A percentile compares a stretch with the other conserved stretches of the same genome.
phyloP scores from a whole-genome alignment of 2,888 invertebrate species.

The Dasysyrphus albostriatus region DNA sequence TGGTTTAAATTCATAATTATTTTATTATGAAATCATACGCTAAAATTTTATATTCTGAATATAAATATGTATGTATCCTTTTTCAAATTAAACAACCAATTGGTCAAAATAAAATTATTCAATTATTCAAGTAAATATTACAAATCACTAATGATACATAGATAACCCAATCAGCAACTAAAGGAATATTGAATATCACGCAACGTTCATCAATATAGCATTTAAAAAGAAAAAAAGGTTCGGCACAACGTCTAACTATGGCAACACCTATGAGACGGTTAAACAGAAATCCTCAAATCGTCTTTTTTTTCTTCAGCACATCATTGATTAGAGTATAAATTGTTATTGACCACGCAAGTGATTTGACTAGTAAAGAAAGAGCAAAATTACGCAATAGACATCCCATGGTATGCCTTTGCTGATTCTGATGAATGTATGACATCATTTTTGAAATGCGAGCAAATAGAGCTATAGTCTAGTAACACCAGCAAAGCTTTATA shows the following conservation, averaged over 20 bases:
- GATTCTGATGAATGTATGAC: conserved; percentile 45
- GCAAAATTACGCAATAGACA: conserved; percentile 14
- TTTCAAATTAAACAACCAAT: too few relatives aligned
- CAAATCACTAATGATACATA: neutral
- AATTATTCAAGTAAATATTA: too few relatives aligned
- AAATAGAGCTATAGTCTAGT: neutral
- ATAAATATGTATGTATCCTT: too few relatives aligned
- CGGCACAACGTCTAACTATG: neutral
- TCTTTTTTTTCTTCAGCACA: neutral
- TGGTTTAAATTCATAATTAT: too few relatives aligned
- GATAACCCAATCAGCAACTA: neutral
- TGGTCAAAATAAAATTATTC: too few relatives aligned
- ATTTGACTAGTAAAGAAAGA: neutral
- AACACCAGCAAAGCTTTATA: neutral
- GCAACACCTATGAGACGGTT: neutral
- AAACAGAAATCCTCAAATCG: neutral
- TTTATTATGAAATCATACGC: too few relatives aligned
- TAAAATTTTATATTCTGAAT: too few relatives aligned
- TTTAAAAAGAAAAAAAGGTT: too few relatives aligned
- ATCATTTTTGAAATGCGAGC: conserved; percentile 38
- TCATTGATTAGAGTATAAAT: neutral
- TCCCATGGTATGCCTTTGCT: conserved; percentile 3
- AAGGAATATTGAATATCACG: neutral
- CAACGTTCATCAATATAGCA: neutral
- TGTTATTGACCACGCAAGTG: conserved; percentile 9